These are phyloP conservation scores for Sebastes trivittatus DNA, from an alignment of 2,797 vertebrate genomes.

Conservation along the genomic window DNA sequence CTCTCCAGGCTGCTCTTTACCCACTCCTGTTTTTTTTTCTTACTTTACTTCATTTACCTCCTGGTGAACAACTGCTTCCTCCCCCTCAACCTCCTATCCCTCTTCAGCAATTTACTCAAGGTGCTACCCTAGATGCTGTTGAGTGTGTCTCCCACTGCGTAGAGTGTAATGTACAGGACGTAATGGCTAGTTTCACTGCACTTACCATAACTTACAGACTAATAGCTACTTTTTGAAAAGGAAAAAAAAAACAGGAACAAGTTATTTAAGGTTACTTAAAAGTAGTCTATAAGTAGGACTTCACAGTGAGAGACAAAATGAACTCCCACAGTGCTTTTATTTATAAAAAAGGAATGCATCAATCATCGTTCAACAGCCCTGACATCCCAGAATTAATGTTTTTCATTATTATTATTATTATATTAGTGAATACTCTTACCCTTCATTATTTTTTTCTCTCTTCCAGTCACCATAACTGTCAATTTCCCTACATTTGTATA, in stretches of 20 bases:
- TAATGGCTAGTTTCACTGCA: conserved; percentile 17
- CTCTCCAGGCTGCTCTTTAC: conserved; percentile 47
- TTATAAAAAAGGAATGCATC: neutral
- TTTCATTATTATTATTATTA: neutral
- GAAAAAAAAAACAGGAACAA: neutral
- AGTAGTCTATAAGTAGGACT: neutral
- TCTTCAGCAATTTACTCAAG: conserved; percentile 36
- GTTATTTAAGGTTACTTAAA: conserved; percentile 20
- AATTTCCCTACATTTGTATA: neutral
- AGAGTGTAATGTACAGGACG: neutral
- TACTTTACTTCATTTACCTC: conserved; percentile 47
- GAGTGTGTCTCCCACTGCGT: conserved; percentile 5
- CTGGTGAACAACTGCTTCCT: conserved; percentile 20
- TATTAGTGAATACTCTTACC: neutral
- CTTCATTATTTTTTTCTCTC: neutral
- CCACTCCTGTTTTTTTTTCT: conserved; percentile 16
- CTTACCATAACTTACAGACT: conserved; percentile 21
- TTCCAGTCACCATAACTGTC: neutral
- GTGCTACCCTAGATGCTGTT: conserved; percentile 5
- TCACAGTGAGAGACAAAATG: neutral
- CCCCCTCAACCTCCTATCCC: neutral
- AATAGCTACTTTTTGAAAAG: neutral
- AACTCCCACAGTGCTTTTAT: neutral
- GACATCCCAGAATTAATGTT: neutral
- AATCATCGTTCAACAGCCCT: neutral